Evolutionary conservation across 2,797 vertebrate species (phyloP).

Genomic region (Odontamblyopus rebecca): DNA sequence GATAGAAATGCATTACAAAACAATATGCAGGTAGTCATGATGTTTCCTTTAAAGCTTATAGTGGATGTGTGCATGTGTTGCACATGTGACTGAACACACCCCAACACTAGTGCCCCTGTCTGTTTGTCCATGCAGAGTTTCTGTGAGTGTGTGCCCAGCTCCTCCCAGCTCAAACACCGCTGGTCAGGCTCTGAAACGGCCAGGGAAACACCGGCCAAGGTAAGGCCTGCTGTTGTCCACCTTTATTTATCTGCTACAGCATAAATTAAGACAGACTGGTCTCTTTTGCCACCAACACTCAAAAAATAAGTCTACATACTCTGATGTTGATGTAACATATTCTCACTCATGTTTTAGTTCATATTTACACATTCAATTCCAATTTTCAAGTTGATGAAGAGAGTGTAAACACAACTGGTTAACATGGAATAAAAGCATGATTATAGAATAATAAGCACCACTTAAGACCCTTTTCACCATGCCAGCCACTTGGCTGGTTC

Average conservation of each 20-base stretch:
- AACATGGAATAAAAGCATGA: neutral
- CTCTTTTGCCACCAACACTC: neutral
- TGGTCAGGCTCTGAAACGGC: conserved; percentile 83
- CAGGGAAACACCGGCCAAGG: conserved; percentile 80
- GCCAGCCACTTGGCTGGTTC: neutral
- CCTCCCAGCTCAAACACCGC: conserved; percentile 81
- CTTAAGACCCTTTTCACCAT: neutral
- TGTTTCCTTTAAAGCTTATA: neutral
- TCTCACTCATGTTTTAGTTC: neutral
- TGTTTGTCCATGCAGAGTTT: conserved; percentile 82
- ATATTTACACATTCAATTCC: neutral
- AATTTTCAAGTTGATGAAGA: too few species aligned
- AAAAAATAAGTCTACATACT: too few species aligned
- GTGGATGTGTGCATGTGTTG: conserved; percentile 27
- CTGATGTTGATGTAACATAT: neutral
- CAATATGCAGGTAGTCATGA: neutral
- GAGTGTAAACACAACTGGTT: neutral
- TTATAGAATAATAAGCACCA: neutral
- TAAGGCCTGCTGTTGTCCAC: conserved; percentile 61
- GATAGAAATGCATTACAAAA: neutral
- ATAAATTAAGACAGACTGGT: neutral
- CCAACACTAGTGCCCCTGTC: conserved; percentile 69
- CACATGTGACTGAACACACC: conserved; percentile 64
- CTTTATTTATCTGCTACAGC: neutral
- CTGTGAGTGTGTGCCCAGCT: conserved; percentile 81